Evolutionary conservation across 2,888 invertebrate genomes (phyloP).

Genomic region (Agriopis marginaria): DNA sequence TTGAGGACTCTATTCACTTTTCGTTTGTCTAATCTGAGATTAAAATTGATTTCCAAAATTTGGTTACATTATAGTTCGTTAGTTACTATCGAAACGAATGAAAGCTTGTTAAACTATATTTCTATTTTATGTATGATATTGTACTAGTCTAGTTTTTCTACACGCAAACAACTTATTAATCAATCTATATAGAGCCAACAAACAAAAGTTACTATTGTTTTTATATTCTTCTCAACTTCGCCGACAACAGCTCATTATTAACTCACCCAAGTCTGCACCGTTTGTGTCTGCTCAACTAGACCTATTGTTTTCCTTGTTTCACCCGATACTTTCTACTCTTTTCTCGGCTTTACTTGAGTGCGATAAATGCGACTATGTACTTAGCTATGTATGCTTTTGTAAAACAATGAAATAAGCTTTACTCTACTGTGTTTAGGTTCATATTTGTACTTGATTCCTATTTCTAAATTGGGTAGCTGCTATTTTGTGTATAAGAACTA

Average conservation of each 20-base stretch:
- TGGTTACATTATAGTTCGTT: too few relatives aligned
- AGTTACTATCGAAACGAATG: too few relatives aligned
- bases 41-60: too few relatives aligned
- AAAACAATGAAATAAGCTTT: neutral
- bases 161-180: constrained; percentile 12
- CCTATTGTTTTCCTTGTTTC: constrained; percentile 8
- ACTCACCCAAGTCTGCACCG: constrained; percentile 15
- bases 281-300: constrained; percentile 12
- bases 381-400: neutral
- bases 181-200: neutral
- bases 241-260: constrained; percentile 20
- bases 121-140: neutral
- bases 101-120: too few relatives aligned
- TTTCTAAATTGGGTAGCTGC: neutral
- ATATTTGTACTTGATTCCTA: neutral
- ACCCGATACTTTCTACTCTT: constrained; percentile 12
- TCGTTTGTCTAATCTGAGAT: too few relatives aligned
- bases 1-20: too few relatives aligned
- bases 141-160: neutral
- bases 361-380: constrained; percentile 3
- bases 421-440: constrained; percentile 1
- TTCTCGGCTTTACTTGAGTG: constrained; percentile 1
- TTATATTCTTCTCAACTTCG: constrained; percentile 14
- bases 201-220: constrained; percentile 12
- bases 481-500: neutral